Conservation (phyloP, 2,888 invertebrate species). For the Julus scandinavius region DNA sequence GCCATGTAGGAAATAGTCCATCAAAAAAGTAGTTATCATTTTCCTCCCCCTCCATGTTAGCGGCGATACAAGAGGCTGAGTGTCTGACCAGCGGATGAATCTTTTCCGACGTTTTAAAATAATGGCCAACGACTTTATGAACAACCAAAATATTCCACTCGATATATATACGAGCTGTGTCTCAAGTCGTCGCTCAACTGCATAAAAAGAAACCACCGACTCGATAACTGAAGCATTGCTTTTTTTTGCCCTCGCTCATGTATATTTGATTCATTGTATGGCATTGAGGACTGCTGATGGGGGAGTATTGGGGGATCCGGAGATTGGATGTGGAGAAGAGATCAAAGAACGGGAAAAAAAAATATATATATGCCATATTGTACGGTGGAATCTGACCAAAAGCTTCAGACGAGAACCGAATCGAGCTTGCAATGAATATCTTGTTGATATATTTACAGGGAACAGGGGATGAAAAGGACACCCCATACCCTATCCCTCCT, state of each 20-base stretch:
- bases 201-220: constrained; percentile 31
- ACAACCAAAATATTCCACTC: constrained; percentile 41
- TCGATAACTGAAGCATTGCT: constrained; percentile 51
- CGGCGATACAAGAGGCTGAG: constrained; percentile 10
- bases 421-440: constrained; percentile 41
- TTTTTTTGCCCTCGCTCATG: constrained; percentile 49
- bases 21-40: constrained; percentile 46
- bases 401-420: constrained; percentile 25
- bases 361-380: not conserved
- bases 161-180: constrained; percentile 14
- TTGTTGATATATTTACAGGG: not conserved
- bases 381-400: constrained; percentile 17
- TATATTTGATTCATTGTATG: constrained; percentile 52
- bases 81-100: constrained; percentile 46
- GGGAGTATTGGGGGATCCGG: constrained; percentile 43
- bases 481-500: not conserved
- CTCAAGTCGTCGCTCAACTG: constrained; percentile 44
- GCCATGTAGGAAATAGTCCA: constrained; percentile 45
- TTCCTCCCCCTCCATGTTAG: not conserved
- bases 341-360: constrained; percentile 12
- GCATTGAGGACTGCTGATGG: constrained; percentile 49
- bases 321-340: constrained; percentile 48
- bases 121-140: constrained; percentile 38
- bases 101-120: constrained; percentile 46
- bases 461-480: not conserved